Percentiles rank a stretch among this genome's conserved stretches.
Evolutionary conservation across 2,113 vertebrate genomes (phyloP).

Genomic region (Heliornis fulica): DNA sequence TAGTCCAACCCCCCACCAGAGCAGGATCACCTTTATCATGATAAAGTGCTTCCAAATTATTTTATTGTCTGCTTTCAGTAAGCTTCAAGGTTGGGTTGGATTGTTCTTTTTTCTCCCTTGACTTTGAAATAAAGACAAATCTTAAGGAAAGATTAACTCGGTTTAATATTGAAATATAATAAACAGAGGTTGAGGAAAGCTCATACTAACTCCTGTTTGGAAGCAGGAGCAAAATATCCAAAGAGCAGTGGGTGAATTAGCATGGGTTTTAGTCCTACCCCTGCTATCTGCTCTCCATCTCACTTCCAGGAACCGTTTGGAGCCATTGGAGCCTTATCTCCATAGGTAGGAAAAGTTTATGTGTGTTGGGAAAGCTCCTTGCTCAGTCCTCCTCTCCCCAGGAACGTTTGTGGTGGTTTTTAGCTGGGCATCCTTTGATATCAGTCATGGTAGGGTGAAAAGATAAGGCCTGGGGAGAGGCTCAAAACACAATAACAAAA

Average conservation of each 20-base stretch:
- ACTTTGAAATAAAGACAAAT: neutral
- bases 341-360: accelerated
- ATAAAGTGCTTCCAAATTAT: neutral
- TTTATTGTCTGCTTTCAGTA: neutral
- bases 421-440: neutral
- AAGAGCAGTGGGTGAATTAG: neutral
- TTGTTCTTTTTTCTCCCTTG: accelerated
- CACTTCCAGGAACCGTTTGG: neutral
- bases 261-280: neutral
- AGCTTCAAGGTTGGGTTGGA: neutral
- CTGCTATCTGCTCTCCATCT: neutral
- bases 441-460: neutral
- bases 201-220: neutral
- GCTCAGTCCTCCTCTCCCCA: neutral
- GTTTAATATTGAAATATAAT: neutral
- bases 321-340: neutral
- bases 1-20: too few species aligned
- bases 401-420: neutral
- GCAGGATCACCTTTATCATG: neutral
- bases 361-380: neutral
- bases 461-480: neutral
- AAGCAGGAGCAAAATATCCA: neutral
- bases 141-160: neutral
- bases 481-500: neutral
- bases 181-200: neutral